Base-by-base conservation (phyloP, 2,888 invertebrate species). In the Apocheima hispidaria region DNA sequence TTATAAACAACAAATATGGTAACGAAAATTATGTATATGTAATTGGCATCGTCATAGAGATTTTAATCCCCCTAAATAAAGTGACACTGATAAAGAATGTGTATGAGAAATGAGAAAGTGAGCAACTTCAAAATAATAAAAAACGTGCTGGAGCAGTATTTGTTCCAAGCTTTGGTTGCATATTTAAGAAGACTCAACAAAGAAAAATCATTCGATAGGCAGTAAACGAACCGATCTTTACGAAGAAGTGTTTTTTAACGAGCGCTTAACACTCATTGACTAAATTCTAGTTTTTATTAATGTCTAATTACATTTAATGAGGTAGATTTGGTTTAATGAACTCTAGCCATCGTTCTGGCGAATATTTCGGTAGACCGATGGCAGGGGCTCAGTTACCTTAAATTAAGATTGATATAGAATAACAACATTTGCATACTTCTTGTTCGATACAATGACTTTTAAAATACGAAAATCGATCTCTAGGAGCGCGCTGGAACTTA, bases 371-470 rank as follows among this genome's bases (percentile, higher is more conserved):
- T 61, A 18, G 26, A 21, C 40, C 56, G 43, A 49, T 57, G 48
- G 40, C 33, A 52, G 9, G 48, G 10, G 46, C 21, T 21, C 56
- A 41, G 18, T 51, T 48, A 62, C 61, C 60, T 56, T 64, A 64
- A 64, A 52, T 52, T 64, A 64, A 60, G 40, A 59, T 55, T 64
- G 63, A 64, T 64, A 60, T 64, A 63, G 14, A 49, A 60, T 52
- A 62, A 62, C 60, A 62, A 62, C 63, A 60, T 64, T 60, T 64
- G 63, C 44, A 48, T 53, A 64, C 63, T 60, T 56, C 63, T 60
- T 60, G 63, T 30, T 64, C 35, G 53, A 57, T 60, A 64, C 12
- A 52, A 52, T 52, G 52, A 56, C 36, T 41, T 51, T 58, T 38
- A 36, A 14, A 50, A 49, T 30, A 46, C 51, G 40, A 56, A n/a